Base-by-base conservation (phyloP, 2,797 vertebrate genomes). In the Catostomus latipinnis region DNA sequence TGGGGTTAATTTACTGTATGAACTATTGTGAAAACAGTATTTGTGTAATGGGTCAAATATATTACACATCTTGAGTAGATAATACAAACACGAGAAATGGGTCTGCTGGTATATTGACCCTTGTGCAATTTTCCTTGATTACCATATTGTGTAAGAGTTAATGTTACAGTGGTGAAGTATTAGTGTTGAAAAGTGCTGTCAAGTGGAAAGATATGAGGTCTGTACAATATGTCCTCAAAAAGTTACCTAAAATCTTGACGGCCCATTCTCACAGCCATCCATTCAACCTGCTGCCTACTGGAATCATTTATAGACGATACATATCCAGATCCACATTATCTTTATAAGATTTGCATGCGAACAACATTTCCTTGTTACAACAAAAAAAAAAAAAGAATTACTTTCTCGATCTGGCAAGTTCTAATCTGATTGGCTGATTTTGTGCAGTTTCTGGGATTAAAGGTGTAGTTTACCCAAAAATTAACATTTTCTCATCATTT, bases 81-180 rank as follows among this genome's bases (percentile, higher is more conserved):
- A 34, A 22, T 22, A 62, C 56, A 8, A 3, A 48, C 18, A 54
- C 10, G 8, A 57, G 50, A 54, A 22, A 50, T 7, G 45, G 16
- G 13, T 46, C 6, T 53, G 8, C n/a, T 1, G 8, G 11, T 1
- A 57, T 48, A 22, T n/a, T 49, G 43, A 67, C 18, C 3, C 5
- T 2, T 76, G 62, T 49, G 18, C 65, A 60, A 14, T 60, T 77
- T 68, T 52, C 34, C 18, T 76, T 57, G 45, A 13, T 18, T 61
- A 8, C 43, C 54, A 1, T 66, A 7, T 76, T 76, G 12, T 65
- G 10, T 66, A 56, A 43, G 22, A 13, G 58, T 1, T 22, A 58
- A 58, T 8, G 9, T 74, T 53, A 11, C 16, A 48, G 52, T 76
- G 12, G 13, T 57, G 22, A 13, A 56, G 43, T 76, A 45, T 4